Base-by-base conservation (phyloP, 2,888 invertebrate species). In the Autographa pulchrina region DNA sequence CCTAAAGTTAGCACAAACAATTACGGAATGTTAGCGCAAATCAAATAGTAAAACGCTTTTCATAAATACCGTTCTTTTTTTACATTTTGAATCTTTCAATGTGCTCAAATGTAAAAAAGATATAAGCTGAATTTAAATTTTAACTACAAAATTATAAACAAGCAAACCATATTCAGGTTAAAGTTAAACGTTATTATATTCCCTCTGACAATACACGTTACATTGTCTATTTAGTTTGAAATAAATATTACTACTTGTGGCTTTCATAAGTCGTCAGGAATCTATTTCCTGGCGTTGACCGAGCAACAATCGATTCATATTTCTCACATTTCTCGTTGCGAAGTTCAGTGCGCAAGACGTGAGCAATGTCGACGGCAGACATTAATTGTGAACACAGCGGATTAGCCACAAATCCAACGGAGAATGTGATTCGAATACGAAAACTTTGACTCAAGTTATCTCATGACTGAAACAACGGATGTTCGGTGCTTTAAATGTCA, bases 241-340 rank as follows among this genome's bases (percentile, higher is more conserved):
- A 68, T 80, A 77, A 68, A 59, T 76, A 80, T 68, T 72, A 64
- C 54, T 71, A 68, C 67, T 65, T 61, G 59, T 38, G 56, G 65
- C 63, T 63, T 38, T 58, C 59, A 16, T 58, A 66, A 63, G 31
- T 68, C 61, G 59, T 67, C 52, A 48, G 73, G 69, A 76, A 79
- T 76, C 60, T 58, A 68, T 71, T 72, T 72, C 61, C 68, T 48
- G 13, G 11, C 69, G 74, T 74, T 65, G 38, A 74, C 75, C 61
- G 48, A 68, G 72, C 74, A 77, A 78, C 76, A 66, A 68, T 73
- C 72, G 78, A 81, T 84, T 83, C 74, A 77, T 75, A 73, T 79
- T 71, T 75, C 70, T 65, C 52, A 70, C 65, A 80, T 75, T 74
- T 67, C 69, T 67, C 41, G 64, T 69, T 75, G 48, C 62, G 73